Base-by-base conservation (phyloP, 2,888 invertebrate species). In the Pelosia muscerda region DNA sequence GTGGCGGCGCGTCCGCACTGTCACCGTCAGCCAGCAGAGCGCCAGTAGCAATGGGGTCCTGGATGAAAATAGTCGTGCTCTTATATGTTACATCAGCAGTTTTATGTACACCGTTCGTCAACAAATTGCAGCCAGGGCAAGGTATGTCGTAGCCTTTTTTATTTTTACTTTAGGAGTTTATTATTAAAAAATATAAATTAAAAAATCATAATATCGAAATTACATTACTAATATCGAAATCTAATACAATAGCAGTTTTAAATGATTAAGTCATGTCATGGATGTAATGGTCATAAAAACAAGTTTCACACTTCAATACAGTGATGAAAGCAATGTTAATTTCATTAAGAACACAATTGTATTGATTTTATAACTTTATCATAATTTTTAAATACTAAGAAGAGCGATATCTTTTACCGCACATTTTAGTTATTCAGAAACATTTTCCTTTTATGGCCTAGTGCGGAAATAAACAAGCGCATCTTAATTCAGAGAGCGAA, bases 31-130 rank as follows among this genome's bases (percentile, higher is more conserved):
- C 28, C 26, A n/a, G n/a, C 28, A 66, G 49, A 49, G 25, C 75
- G 74, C 77, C 90, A 94, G 92, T 94, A 88, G 83, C 82, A 88
- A 95, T 95, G 95, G 89, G 88, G 84, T 84, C 88, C 87, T 86
- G 88, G 86, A 76, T 80, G 81, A 83, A 84, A 83, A 81, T 86
- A 79, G 87, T 92, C 81, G 92, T 89, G 81, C 76, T 93, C 53
- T 75, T 91, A 57, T 82, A 86, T 72, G 78, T 88, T 66, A 82
- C 81, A 63, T 77, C 84, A 57, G 79, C 88, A 22, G 85, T 84
- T 65, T 78, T 88, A 59, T 84, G 88, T 72, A 87, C 92, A 49
- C 90, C 95, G 55, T 85, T 94, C 62, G 78, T 93, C 78, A 93
- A 93, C 76, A 78, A 94, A 71, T 85, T 91, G 66, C 85, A 83